Evolutionary conservation across 2,113 vertebrate genomes (phyloP).

Genomic region (Heteronetta atricapilla): DNA sequence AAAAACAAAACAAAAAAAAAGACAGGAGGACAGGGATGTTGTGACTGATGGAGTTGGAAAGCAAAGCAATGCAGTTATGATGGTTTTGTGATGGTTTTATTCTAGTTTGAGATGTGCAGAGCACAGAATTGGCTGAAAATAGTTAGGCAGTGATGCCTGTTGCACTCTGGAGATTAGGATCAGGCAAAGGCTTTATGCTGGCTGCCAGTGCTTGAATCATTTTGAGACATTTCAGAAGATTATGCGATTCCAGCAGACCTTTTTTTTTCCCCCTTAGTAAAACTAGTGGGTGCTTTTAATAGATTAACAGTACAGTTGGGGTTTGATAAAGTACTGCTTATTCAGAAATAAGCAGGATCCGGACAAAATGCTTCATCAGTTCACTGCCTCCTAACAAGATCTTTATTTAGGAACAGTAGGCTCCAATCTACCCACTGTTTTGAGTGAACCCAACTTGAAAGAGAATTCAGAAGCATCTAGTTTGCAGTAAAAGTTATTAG

Average conservation of each 20-base stretch:
- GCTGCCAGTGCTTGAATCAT: conserved; percentile 34
- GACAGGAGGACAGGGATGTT: neutral
- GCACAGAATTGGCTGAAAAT: neutral
- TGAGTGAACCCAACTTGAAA: neutral
- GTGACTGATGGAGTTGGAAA: neutral
- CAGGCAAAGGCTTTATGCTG: conserved; percentile 9
- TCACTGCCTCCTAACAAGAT: neutral
- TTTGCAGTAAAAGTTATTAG: neutral
- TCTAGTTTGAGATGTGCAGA: neutral
- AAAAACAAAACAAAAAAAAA: neutral
- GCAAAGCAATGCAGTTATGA: neutral
- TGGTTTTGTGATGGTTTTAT: neutral
- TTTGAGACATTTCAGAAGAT: conserved; percentile 50
- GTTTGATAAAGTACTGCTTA: conserved; percentile 14
- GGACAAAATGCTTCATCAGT: neutral
- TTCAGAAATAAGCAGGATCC: conserved; percentile 17
- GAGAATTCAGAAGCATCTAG: neutral
- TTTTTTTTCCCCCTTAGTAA: neutral
- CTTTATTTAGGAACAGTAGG: neutral
- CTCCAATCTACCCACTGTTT: neutral
- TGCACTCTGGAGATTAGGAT: conserved; percentile 34
- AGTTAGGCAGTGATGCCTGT: neutral
- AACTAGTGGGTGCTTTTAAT: neutral
- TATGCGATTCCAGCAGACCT: conserved; percentile 2
- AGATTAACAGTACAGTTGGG: neutral